Evolutionary conservation across 2,113 vertebrate species (phyloP).

Genomic region (Copsychus sechellarum): DNA sequence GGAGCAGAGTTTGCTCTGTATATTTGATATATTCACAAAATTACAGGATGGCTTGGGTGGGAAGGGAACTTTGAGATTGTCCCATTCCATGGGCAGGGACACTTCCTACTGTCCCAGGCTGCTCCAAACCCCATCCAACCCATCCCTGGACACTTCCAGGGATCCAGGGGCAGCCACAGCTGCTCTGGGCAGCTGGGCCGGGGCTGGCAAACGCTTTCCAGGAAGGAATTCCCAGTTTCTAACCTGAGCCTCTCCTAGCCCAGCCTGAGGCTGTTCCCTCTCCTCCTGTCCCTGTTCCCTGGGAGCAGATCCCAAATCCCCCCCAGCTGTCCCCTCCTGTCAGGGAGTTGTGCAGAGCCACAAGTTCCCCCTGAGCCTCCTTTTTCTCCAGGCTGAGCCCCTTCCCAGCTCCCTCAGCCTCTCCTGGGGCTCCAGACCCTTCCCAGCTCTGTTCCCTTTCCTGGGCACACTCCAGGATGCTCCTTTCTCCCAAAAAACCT

Average conservation of each 20-base stretch:
- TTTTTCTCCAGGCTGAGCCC: not conserved
- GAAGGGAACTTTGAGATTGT: not conserved
- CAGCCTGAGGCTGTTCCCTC: not conserved
- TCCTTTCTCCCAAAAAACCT: not conserved
- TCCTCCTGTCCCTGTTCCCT: not conserved
- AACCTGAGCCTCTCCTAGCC: not conserved
- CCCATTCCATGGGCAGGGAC: not conserved
- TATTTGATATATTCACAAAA: rapidly evolving
- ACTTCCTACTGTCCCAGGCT: rapidly evolving
- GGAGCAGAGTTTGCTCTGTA: not conserved
- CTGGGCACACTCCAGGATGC: not conserved
- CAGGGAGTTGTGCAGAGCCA: not conserved
- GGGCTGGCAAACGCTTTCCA: not conserved
- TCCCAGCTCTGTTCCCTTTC: not conserved
- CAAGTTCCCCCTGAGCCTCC: not conserved
- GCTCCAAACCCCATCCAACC: not conserved
- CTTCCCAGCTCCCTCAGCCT: not conserved
- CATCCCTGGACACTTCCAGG: not conserved
- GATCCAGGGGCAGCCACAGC: not conserved
- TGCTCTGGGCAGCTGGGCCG: not conserved
- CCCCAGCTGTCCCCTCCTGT: not conserved
- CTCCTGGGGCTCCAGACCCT: not conserved
- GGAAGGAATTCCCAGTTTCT: not conserved
- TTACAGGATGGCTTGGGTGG: not conserved
- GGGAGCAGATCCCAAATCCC: not conserved